phyloP scores from a whole-genome alignment of 2,797 vertebrate species.

The Coregonus suidteri region DNA sequence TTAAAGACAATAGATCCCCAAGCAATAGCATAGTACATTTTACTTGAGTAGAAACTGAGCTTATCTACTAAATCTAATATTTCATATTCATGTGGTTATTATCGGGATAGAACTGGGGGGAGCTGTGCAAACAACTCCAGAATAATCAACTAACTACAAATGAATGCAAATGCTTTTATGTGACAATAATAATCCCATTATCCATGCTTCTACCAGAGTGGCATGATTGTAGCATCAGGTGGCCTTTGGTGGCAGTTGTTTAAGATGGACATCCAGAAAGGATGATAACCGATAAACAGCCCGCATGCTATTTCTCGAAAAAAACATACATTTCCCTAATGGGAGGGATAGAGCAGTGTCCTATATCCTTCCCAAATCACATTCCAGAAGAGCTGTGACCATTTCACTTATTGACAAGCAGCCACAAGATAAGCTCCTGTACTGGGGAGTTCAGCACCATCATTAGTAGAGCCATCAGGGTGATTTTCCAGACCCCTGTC shows the following conservation, averaged over 20 bases:
- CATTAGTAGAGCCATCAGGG: background rate
- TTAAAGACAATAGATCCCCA: conserved; percentile 28
- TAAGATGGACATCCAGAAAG: background rate
- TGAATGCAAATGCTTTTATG: background rate
- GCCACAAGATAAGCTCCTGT: background rate
- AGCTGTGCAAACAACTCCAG: too few relatives aligned
- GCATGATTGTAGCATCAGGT: background rate
- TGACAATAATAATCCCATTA: too few relatives aligned
- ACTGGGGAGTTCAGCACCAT: background rate
- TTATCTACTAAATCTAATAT: conserved; percentile 28
- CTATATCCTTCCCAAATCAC: background rate
- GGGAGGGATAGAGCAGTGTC: background rate
- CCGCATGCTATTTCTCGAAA: background rate
- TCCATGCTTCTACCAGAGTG: background rate
- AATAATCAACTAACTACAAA: background rate
- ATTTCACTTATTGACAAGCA: background rate
- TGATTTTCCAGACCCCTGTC: background rate
- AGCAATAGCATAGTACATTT: conserved; percentile 36
- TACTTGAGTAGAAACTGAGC: conserved; percentile 47
- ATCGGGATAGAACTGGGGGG: too few relatives aligned
- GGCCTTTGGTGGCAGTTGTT: background rate
- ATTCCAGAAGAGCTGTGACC: background rate
- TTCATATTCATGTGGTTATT: background rate
- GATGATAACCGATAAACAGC: background rate
- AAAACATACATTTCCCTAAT: too few relatives aligned